A percentile compares a stretch with the other conserved stretches of the same genome.
Conservation (phyloP, 2,113 vertebrate species). For the Cervus canadensis region DNA sequence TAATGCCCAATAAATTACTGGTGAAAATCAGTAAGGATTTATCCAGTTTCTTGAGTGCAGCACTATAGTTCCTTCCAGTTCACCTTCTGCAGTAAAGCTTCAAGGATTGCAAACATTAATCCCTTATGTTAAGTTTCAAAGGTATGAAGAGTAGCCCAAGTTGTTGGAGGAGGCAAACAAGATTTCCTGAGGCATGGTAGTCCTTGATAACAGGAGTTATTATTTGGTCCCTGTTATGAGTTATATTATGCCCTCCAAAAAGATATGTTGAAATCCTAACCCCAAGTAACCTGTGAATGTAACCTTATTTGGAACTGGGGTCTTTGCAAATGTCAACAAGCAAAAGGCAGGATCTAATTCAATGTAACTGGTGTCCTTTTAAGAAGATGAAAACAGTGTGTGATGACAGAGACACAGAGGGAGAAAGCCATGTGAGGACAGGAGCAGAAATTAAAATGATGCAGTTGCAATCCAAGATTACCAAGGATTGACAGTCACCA, state of each 20-base stretch:
- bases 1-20: neutral
- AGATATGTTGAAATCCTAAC: neutral
- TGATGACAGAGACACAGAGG: neutral
- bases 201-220: neutral
- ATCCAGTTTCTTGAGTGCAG: neutral
- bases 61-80: neutral
- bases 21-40: neutral
- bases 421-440: neutral
- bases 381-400: neutral
- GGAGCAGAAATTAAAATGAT: neutral
- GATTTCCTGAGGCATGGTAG: neutral
- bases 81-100: neutral
- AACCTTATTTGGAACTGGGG: neutral
- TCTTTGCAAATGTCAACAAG: neutral
- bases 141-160: neutral
- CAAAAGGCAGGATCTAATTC: neutral
- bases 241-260: neutral
- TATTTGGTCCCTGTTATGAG: neutral
- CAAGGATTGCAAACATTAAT: neutral
- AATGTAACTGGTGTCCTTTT: neutral
- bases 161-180: neutral
- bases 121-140: neutral
- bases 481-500: neutral
- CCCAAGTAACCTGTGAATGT: neutral
- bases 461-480: neutral